Base-by-base conservation (phyloP, 2,888 invertebrate genomes). In the Allolobophora icterica region DNA sequence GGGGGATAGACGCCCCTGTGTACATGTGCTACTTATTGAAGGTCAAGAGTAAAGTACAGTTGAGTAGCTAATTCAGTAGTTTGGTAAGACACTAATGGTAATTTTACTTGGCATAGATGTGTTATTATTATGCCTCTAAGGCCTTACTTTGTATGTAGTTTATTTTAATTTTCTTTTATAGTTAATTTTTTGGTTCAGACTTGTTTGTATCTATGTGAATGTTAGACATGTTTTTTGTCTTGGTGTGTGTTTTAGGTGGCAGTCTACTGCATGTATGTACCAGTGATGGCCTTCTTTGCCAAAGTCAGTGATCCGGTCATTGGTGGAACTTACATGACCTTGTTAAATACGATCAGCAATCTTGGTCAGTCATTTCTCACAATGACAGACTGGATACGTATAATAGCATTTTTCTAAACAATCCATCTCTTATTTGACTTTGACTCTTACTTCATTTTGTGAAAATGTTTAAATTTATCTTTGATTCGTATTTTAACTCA, bases 251-350 rank as follows among this genome's bases (percentile, higher is more conserved):
- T 89, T 34, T 42, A 99, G 97, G 97, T 99, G 45, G 97, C 98
- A 93, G 96, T 98, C 0, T 99, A 99, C 96, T 97, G 98, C 94
- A 99, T 99, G 98, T 99, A 98, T 95, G 99, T 99, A 13, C 97
- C 99, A 0, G 97, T 97, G 92, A 99, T 99, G 99, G 98, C 99
- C 21, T 99, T 99, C 96, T 98, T 98, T 95, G 99, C 99, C 0
- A 97, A 98, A 96, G 97, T 99, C 90, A 99, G 99, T 92, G 99
- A 99, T 95, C 98, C 99, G 0, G 96, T 97, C 0, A 98, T 99
- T 0, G 99, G 99, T 3, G 99, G 99, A 13, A 99, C 99, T 0
- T 99, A 99, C 95, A 99, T 99, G 99, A 99, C 99, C 0, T 96
- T 99, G 90, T 96, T 99, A 33, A 99, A 99, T 95, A 99, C 99